These are phyloP conservation scores for Turritopsis dohrnii DNA, from an alignment of 30 jellyfish, hydroid and myxozoan genomes.

Conservation along the genomic window DNA sequence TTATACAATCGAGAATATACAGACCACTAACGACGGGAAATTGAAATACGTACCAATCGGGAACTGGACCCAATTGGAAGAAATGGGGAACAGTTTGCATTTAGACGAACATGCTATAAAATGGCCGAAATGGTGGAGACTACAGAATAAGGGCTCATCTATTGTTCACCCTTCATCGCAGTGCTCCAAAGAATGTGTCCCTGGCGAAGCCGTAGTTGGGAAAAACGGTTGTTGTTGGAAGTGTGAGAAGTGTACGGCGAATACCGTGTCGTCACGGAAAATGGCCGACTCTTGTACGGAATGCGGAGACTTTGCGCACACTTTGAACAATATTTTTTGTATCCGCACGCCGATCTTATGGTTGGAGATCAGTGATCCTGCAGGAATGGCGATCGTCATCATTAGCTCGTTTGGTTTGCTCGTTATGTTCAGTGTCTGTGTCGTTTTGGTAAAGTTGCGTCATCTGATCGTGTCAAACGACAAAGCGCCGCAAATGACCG, in stretches of 20 bases:
- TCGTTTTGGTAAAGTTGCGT: slow-evolving; percentile 27
- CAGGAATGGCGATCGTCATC: slow-evolving; percentile 50
- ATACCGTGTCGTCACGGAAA: slow-evolving; percentile 5
- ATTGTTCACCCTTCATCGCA: slow-evolving; percentile 48
- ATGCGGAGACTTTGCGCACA: slow-evolving; percentile 52
- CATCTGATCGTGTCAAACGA: slow-evolving; percentile 33
- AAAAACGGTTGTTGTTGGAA: slow-evolving; percentile 72
- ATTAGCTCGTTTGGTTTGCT: slow-evolving; percentile 50
- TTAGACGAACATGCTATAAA: slow-evolving; percentile 27
- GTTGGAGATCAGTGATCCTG: slow-evolving; percentile 34
- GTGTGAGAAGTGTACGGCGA: slow-evolving; percentile 49
- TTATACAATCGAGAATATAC: slow-evolving; percentile 70
- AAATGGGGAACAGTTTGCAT: background rate
- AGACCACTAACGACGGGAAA: slow-evolving; percentile 28
- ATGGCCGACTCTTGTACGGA: slow-evolving; percentile 16
- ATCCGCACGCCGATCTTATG: slow-evolving; percentile 46
- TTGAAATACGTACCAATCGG: slow-evolving; percentile 55
- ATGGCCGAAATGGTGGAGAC: slow-evolving; percentile 51
- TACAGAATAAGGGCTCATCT: background rate
- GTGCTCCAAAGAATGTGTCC: slow-evolving; percentile 63
- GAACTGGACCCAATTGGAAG: slow-evolving; percentile 36
- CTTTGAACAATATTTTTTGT: slow-evolving; percentile 44
- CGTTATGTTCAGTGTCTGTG: slow-evolving; percentile 6
- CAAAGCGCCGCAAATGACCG: slow-evolving; percentile 44
- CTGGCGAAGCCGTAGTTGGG: slow-evolving; percentile 67